A percentile compares a stretch with the other conserved stretches of the same genome.
These are phyloP conservation scores for Spheniscus humboldti DNA, from an alignment of 2,797 vertebrate species.

Conservation along the genomic window DNA sequence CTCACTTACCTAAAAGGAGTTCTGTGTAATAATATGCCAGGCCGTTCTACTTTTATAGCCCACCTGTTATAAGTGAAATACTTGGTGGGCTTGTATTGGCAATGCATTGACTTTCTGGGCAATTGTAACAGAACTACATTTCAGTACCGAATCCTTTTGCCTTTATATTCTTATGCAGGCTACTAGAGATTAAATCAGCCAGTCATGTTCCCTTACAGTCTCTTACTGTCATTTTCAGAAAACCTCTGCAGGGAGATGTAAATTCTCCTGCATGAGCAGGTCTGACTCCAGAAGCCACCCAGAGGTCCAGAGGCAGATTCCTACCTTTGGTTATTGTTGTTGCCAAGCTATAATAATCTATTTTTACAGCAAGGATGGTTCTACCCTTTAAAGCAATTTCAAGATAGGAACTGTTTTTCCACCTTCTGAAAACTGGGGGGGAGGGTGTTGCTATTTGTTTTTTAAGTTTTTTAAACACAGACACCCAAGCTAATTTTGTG, in stretches of 20 bases:
- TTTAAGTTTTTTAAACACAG: not conserved
- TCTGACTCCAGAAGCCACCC: not conserved
- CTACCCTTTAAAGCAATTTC: slow-evolving; percentile 25
- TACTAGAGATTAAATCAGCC: not conserved
- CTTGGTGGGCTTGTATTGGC: not conserved
- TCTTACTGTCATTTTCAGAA: not conserved
- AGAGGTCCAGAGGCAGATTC: not conserved
- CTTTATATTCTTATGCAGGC: not conserved
- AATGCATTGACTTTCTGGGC: not conserved
- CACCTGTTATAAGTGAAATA: not conserved
- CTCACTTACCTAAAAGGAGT: not conserved
- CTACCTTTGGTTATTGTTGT: not conserved
- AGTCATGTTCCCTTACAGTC: not conserved
- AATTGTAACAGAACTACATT: not conserved
- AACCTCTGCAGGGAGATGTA: not conserved
- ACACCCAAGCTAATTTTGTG: not conserved
- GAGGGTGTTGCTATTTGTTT: not conserved
- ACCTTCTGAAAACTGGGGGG: slow-evolving; percentile 19
- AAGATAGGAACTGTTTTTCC: slow-evolving; percentile 9
- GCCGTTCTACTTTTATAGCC: not conserved
- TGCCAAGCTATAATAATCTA: not conserved
- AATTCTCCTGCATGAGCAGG: not conserved
- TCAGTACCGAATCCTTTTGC: not conserved
- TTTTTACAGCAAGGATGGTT: not conserved
- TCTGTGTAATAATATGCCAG: not conserved